Base-by-base conservation (phyloP, 2,113 vertebrate genomes). In the Rhegmatorhina hoffmannsi region DNA sequence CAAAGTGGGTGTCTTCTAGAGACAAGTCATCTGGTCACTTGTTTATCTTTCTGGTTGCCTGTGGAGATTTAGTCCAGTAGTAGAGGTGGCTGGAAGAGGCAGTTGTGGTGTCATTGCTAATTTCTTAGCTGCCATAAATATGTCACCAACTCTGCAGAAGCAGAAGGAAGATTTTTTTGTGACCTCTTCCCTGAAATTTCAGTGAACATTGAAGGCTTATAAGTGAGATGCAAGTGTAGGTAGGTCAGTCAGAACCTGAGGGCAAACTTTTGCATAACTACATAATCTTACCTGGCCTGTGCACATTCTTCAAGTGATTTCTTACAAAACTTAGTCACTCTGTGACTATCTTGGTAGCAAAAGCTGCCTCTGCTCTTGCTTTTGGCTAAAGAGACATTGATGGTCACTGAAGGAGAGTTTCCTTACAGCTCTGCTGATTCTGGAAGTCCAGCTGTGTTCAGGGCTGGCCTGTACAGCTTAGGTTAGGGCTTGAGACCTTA, bases 181-280 rank as follows among this genome's bases (percentile, higher is more conserved):
- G 28, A 31, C 9, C 7, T 59, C 28, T 78, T 28, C 60, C 17
- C 46, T 68, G 81, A 63, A n/a, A 46, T 68, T 58, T 58, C 62
- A 58, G 47, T 3, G 2, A n/a, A 9, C 16, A 11, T 5, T 49
- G 21, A 9, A 72, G 36, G 5, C 13, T 49, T 36, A 3, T 12
- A 72, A 24, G 47, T 24, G 44, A 18, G 34, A 55, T 46, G 63
- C 16, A 24, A 26, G 23, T 26, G 36, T 9, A n/a, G n/a, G 34
- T 26, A 34, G 73, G 53, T 73, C 50, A 66, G 4, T 24, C 17
- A 67, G 13, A 58, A 76, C 47, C 18, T 0, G 0, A 33, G 43
- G 28, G 7, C 13, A 43, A 69, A 29, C 36, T 26, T 66, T 19
- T 52, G 17, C 29, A 19, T 11, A 40, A 21, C 38, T 66, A 5